A percentile compares a stretch with the other conserved stretches of the same genome.
These are phyloP conservation scores for Lutjanus campechanus DNA, from an alignment of 2,797 vertebrate genomes.

Conservation along the genomic window DNA sequence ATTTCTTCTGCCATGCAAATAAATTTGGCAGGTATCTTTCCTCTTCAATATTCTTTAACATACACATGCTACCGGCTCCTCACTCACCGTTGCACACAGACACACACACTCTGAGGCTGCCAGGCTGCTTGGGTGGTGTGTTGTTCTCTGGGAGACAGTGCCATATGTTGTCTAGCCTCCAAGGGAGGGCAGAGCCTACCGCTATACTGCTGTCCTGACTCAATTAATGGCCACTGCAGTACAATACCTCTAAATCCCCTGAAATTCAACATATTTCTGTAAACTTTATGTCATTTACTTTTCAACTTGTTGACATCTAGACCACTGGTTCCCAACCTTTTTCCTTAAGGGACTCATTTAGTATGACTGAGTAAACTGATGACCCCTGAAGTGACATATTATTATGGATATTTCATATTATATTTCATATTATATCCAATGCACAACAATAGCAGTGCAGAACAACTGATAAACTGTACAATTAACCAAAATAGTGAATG, in stretches of 20 bases:
- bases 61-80: slow-evolving; percentile 41
- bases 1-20: slow-evolving; percentile 33
- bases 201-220: slow-evolving; percentile 61
- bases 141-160: slow-evolving; percentile 84
- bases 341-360: too few species aligned
- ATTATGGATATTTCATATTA: too few species aligned
- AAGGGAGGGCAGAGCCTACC: slow-evolving; percentile 64
- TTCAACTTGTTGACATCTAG: background rate
- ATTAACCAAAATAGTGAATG: too few species aligned
- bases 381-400: too few species aligned
- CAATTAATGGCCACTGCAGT: slow-evolving; percentile 18
- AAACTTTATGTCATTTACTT: background rate
- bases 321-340: background rate
- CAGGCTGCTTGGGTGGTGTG: slow-evolving; percentile 81
- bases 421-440: too few species aligned
- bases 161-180: slow-evolving; percentile 89
- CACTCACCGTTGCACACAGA: slow-evolving; percentile 45
- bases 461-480: too few species aligned
- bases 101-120: slow-evolving; percentile 59
- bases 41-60: slow-evolving; percentile 46
- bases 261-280: slow-evolving; percentile 8
- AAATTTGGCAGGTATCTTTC: slow-evolving; percentile 66
- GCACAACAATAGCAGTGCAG: too few species aligned
- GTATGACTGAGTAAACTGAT: too few species aligned
- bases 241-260: slow-evolving; percentile 17